Percentiles rank a stretch among this genome's conserved stretches.
These are phyloP conservation scores for Oryzaephilus surinamensis DNA, from an alignment of 1,140 invertebrate species.

Conservation along the genomic window DNA sequence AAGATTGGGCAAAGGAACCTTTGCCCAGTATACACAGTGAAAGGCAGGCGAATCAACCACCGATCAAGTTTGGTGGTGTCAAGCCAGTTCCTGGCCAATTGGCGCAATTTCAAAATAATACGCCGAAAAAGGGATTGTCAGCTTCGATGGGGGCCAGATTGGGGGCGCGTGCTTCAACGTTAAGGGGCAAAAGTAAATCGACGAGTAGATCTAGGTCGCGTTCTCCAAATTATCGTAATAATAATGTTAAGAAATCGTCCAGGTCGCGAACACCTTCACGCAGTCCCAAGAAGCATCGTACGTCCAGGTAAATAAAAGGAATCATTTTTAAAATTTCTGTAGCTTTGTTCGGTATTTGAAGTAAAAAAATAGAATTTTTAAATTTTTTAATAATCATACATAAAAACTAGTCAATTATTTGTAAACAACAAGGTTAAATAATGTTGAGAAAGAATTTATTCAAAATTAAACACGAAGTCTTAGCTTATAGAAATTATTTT, in stretches of 20 bases:
- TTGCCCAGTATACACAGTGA: slow-evolving; percentile 75
- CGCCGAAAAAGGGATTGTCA: slow-evolving; percentile 38
- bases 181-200: slow-evolving; percentile 29
- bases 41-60: slow-evolving; percentile 42
- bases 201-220: slow-evolving; percentile 32
- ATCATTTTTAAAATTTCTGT: too few species aligned
- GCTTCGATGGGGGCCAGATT: slow-evolving; percentile 44
- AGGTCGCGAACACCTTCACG: slow-evolving; percentile 42
- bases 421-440: too few species aligned
- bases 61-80: too few species aligned
- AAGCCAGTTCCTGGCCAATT: slow-evolving; percentile 43
- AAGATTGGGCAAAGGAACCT: slow-evolving; percentile 87
- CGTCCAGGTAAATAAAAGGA: slow-evolving; percentile 7
- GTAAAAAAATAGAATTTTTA: too few species aligned
- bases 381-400: too few species aligned
- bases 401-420: too few species aligned
- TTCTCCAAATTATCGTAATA: slow-evolving; percentile 15
- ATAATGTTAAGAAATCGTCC: slow-evolving; percentile 40
- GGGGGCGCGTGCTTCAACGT: slow-evolving; percentile 39
- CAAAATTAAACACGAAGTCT: too few species aligned
- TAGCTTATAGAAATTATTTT: too few species aligned
- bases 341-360: too few species aligned
- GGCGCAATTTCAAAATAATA: slow-evolving; percentile 39
- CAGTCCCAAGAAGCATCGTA: slow-evolving; percentile 25
- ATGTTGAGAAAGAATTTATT: too few species aligned